These are phyloP conservation scores for Rattus rattus DNA, from an alignment of 2,113 vertebrate species.

Conservation along the genomic window DNA sequence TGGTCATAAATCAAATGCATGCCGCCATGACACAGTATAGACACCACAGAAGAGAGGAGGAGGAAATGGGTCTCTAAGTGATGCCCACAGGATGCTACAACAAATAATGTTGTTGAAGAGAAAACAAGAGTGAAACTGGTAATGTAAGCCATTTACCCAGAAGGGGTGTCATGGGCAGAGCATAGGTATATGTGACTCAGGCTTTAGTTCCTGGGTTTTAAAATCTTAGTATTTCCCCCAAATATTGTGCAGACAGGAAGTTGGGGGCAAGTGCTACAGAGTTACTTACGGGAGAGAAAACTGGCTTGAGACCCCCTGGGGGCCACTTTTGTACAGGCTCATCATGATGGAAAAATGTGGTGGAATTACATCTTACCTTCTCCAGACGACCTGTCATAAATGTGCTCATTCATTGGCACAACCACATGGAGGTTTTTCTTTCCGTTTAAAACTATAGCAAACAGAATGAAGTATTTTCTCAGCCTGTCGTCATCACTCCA, in stretches of 20 bases:
- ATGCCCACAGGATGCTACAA: not conserved
- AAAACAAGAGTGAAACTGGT: not conserved
- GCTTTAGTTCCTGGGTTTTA: not conserved
- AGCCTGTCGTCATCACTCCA: slow-evolving; percentile 30
- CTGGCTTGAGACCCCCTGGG: not conserved
- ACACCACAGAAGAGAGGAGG: not conserved
- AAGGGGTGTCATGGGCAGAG: not conserved
- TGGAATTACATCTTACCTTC: not conserved
- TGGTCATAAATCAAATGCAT: not conserved
- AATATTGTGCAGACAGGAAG: not conserved
- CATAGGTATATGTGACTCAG: no score
- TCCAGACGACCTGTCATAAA: not conserved
- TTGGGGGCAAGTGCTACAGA: not conserved
- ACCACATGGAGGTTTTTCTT: not conserved
- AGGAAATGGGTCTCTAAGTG: not conserved
- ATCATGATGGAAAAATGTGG: not conserved
- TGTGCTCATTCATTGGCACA: not conserved
- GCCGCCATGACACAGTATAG: not conserved
- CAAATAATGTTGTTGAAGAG: not conserved
- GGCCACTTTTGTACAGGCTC: not conserved
- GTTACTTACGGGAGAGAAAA: not conserved
- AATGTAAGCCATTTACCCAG: not conserved
- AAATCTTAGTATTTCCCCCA: not conserved
- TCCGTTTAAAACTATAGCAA: slow-evolving; percentile 38
- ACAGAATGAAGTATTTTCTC: slow-evolving; percentile 36